Conservation (phyloP, 2,888 invertebrate species). For the Omphaloscelis lunosa region DNA sequence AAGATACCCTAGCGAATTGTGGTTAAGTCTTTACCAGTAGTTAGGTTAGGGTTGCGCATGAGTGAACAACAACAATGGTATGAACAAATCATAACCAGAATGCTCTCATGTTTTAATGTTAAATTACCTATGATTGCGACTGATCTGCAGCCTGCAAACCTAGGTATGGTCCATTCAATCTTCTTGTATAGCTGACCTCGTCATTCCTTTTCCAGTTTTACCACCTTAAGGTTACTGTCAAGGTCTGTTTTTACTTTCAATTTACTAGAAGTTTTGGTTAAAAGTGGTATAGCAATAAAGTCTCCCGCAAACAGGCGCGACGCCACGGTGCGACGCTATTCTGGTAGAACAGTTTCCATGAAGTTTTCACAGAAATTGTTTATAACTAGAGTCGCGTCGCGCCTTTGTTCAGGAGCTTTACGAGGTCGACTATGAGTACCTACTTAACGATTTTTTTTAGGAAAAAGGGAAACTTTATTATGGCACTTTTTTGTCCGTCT, state of each 20-base stretch:
- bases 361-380: too few species aligned
- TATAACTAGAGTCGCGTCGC: too few species aligned
- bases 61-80: slow-evolving; percentile 34
- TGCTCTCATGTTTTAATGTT: slow-evolving; percentile 34
- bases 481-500: not conserved
- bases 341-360: too few species aligned
- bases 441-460: not conserved
- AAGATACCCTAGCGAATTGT: too few species aligned
- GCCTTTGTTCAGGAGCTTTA: not conserved
- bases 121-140: not conserved
- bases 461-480: not conserved
- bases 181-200: not conserved
- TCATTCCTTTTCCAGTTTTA: not conserved
- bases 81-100: slow-evolving; percentile 11
- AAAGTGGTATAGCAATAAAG: not conserved
- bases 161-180: not conserved
- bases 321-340: too few species aligned
- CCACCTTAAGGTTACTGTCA: not conserved
- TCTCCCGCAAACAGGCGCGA: too few species aligned
- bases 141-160: not conserved
- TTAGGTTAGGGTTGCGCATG: not conserved
- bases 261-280: not conserved
- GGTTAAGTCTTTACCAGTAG: too few species aligned
- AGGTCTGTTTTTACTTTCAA: not conserved
- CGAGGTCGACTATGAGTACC: not conserved